phyloP scores from a whole-genome alignment of 1,140 invertebrate genomes.

The Leptestheria dahalacensis region DNA sequence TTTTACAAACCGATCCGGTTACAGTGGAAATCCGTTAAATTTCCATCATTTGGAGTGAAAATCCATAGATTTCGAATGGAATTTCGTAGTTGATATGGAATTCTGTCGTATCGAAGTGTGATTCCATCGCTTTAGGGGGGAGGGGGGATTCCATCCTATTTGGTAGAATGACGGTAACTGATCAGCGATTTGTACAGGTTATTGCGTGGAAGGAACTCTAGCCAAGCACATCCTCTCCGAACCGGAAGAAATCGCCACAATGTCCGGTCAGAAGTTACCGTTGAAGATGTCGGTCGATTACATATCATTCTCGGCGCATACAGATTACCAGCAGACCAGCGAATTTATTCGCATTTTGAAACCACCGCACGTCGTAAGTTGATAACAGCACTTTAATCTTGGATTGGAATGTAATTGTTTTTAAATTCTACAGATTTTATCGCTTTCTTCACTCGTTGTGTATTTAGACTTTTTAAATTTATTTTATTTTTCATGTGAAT shows the following conservation, averaged over 20 bases:
- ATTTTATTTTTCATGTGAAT: slow-evolving; percentile 6
- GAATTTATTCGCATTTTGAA: slow-evolving; percentile 90
- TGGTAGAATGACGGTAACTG: slow-evolving; percentile 8
- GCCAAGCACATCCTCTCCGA: slow-evolving; percentile 95
- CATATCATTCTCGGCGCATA: slow-evolving; percentile 98
- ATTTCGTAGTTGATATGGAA: no score
- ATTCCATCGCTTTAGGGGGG: no score
- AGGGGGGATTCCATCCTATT: no score
- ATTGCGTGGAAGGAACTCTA: slow-evolving; percentile 96
- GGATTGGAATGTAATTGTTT: no score
- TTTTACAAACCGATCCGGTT: no score
- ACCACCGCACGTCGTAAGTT: slow-evolving; percentile 81
- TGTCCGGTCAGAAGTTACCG: slow-evolving; percentile 88
- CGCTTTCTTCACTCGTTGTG: background rate
- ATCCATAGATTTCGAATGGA: no score
- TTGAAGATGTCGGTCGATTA: slow-evolving; percentile 97
- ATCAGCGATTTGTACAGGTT: slow-evolving; percentile 38
- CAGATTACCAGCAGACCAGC: slow-evolving; percentile 96
- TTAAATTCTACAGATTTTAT: background rate
- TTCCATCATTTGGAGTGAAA: no score
- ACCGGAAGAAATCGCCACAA: slow-evolving; percentile 90
- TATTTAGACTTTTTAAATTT: background rate
- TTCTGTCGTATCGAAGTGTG: no score
- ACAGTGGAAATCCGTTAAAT: no score
- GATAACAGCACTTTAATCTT: slow-evolving; percentile 1